Conservation (phyloP, 2,797 vertebrate genomes). For the Cynopterus sphinx region DNA sequence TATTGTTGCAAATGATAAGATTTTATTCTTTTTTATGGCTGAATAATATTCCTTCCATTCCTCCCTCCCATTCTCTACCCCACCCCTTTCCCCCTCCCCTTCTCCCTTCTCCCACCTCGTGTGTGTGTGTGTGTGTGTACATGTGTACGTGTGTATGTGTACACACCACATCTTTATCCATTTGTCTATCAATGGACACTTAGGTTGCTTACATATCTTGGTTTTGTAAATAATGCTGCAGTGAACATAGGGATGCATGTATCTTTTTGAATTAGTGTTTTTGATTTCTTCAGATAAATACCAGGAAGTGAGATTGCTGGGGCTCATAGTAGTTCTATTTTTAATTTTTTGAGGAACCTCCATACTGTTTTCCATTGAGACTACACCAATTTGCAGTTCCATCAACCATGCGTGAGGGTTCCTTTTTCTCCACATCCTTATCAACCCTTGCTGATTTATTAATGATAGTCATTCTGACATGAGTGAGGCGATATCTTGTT, state of each 20-base stretch:
- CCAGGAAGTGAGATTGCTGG: background rate
- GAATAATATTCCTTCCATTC: background rate
- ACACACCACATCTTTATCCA: background rate
- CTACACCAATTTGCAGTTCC: background rate
- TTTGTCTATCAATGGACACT: background rate
- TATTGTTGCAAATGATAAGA: background rate
- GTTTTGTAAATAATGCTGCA: background rate
- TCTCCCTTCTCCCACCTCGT: too few species aligned
- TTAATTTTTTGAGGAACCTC: background rate
- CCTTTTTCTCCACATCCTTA: background rate
- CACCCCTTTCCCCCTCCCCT: too few species aligned
- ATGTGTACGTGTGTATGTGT: background rate
- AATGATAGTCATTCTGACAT: background rate
- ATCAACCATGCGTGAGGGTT: background rate
- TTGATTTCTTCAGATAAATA: background rate
- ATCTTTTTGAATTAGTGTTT: background rate
- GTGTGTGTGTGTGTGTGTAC: too few species aligned
- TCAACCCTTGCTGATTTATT: background rate
- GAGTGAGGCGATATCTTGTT: background rate
- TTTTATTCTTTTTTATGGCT: background rate
- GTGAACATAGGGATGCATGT: background rate
- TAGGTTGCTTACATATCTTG: background rate
- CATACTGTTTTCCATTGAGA: background rate
- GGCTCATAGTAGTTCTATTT: background rate
- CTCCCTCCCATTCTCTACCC: too few species aligned